A percentile compares a stretch with the other conserved stretches of the same genome.
Evolutionary conservation across 2,797 vertebrate genomes (phyloP).

Genomic region (Falco biarmicus): DNA sequence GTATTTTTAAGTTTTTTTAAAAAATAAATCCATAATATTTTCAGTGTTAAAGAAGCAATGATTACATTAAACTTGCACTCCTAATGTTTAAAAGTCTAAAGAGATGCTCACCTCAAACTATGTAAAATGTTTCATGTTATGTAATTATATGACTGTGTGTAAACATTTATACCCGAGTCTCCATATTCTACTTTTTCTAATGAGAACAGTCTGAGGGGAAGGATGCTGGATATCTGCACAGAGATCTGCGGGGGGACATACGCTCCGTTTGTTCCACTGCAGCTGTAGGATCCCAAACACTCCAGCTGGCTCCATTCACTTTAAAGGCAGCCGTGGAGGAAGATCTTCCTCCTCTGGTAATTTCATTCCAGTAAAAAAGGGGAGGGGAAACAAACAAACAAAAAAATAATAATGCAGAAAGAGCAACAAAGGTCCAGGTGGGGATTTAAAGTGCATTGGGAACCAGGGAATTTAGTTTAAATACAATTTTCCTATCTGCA

Average conservation of each 20-base stretch:
- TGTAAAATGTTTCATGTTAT: slow-evolving; percentile 77
- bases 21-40: slow-evolving; percentile 78
- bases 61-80: slow-evolving; percentile 79
- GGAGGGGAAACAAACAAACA: neutral
- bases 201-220: slow-evolving; percentile 60
- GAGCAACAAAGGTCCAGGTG: neutral
- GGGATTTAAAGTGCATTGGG: slow-evolving; percentile 48
- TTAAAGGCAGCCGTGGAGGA: slow-evolving; percentile 47
- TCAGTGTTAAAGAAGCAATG: slow-evolving; percentile 79
- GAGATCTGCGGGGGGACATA: slow-evolving; percentile 29
- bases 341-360: slow-evolving; percentile 55
- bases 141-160: slow-evolving; percentile 77
- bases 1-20: slow-evolving; percentile 77
- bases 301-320: slow-evolving; percentile 65
- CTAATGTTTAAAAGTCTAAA: slow-evolving; percentile 74
- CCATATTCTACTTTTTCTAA: slow-evolving; percentile 68
- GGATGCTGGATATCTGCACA: slow-evolving; percentile 8
- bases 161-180: slow-evolving; percentile 74
- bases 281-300: slow-evolving; percentile 68
- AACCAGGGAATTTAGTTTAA: slow-evolving; percentile 32
- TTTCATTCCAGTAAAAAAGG: neutral
- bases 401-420: neutral
- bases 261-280: slow-evolving; percentile 68
- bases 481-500: slow-evolving; percentile 13
- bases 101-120: slow-evolving; percentile 75